Base-by-base conservation (phyloP, 2,888 invertebrate genomes). In the Spodoptera picta region DNA sequence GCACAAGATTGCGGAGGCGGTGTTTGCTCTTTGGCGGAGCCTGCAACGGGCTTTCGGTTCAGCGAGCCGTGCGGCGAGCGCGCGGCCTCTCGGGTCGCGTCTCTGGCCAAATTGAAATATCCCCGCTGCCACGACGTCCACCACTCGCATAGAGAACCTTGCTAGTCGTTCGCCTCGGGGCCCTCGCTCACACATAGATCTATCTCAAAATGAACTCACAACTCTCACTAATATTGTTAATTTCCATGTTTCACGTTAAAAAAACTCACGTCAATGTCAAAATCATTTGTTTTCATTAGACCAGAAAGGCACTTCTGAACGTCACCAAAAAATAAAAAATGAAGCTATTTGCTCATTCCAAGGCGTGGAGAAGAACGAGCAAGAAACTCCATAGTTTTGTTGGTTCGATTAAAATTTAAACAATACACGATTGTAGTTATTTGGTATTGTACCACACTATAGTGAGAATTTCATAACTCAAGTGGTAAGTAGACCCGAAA, bases 101-200 rank as follows among this genome's bases (percentile, higher is more conserved):
- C 93, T 91, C 90, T 86, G 87, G 87, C 93, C 89, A 94, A 94
- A 94, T 94, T 94, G 94, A 94, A 94, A 94, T 94, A 93, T 92
- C 92, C 90, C 87, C 88, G 88, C 88, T 85, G 83, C 86, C 83
- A 76, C 82, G 84, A 83, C 85, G 86, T 83, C 83, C 83, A 85
- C 83, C 81, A 81, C 86, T 83, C 82, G 80, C 82, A 83, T 82
- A 81, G 80, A 79, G 78, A 73, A 77, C 79, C 70, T 58, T 76
- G 69, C 69, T 62, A 59, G 70, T 77, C 69, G 58, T 59, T 73
- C 77, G 77, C 78, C 82, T 72, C 69, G 69, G 69, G 79, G 77
- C 64, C 76, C 69, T 63, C 74, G 68, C 75, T 78, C 79, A 82
- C 77, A 83, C 79, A 81, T 74, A 82, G 78, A 80, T 68, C 31